Percentiles rank a stretch among this genome's conserved stretches.
Evolutionary conservation across 2,888 invertebrate species (phyloP).

Genomic region (Megamerina dolium): DNA sequence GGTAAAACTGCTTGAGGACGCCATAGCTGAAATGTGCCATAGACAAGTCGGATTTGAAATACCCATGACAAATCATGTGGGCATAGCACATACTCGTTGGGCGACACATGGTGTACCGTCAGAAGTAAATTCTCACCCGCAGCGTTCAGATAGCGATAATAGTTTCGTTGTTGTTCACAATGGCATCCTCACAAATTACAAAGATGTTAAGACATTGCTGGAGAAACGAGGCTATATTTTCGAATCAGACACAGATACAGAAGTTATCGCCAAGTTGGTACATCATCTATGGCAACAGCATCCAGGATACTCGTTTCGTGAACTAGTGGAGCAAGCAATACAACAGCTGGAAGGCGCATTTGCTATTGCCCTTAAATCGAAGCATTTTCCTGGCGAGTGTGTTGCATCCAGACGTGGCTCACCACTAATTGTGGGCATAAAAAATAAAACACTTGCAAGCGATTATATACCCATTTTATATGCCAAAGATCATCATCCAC

Average conservation of each 20-base stretch:
- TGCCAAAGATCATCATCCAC: constrained; percentile 62
- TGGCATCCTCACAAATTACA: constrained; percentile 98
- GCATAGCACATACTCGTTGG: constrained; percentile 99
- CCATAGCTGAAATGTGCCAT: constrained; percentile 58
- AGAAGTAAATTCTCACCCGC: constrained; percentile 93
- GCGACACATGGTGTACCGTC: constrained; percentile 98
- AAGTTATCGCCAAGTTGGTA: constrained; percentile 94
- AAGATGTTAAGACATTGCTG: constrained; percentile 84
- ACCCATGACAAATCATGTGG: constrained; percentile 78
- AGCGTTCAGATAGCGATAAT: constrained; percentile 80
- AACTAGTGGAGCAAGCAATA: constrained; percentile 92
- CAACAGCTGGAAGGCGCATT: constrained; percentile 99
- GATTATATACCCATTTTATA: constrained; percentile 98
- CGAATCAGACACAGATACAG: constrained; percentile 99
- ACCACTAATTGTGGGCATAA: constrained; percentile 94
- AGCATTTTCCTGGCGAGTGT: constrained; percentile 93
- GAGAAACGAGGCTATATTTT: constrained; percentile 85
- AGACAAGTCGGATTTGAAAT: constrained; percentile 62
- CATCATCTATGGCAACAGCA: constrained; percentile 88
- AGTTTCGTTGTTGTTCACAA: constrained; percentile 90
- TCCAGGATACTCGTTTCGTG: constrained; percentile 85
- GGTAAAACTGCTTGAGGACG: constrained; percentile 84
- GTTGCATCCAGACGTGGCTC: constrained; percentile 94
- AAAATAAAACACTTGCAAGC: constrained; percentile 87
- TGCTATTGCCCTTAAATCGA: constrained; percentile 95